A percentile compares a stretch with the other conserved stretches of the same genome.
Conservation (phyloP, 2,888 invertebrate genomes). For the Microchrysa polita region DNA sequence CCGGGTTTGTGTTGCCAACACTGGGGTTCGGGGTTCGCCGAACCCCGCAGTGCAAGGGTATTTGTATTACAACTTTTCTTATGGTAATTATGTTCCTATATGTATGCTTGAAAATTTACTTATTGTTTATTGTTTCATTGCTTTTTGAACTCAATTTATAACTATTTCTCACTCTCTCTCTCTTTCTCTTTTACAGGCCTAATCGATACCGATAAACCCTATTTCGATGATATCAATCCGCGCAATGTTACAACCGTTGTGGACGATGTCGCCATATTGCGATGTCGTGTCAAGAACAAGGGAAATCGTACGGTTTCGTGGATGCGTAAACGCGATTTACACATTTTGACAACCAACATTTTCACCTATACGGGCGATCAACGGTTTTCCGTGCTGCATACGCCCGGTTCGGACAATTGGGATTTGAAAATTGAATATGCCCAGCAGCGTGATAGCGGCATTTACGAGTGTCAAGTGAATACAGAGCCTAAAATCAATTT, state of each 20-base stretch:
- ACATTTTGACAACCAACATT: constrained; percentile 85
- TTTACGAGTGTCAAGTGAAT: constrained; percentile 90
- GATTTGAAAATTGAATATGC: constrained; percentile 85
- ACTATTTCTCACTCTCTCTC: not conserved
- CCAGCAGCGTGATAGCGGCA: constrained; percentile 83
- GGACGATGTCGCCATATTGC: constrained; percentile 81
- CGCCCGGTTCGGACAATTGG: constrained; percentile 87
- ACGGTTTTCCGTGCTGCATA: constrained; percentile 84
- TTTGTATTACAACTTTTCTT: too few relatives aligned
- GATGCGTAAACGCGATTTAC: constrained; percentile 68
- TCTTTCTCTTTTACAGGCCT: constrained; percentile 49
- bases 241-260: constrained; percentile 86
- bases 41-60: too few relatives aligned
- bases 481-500: constrained; percentile 90
- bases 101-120: too few relatives aligned
- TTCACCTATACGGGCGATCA: constrained; percentile 90
- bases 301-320: constrained; percentile 80
- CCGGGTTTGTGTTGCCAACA: too few relatives aligned
- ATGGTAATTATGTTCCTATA: too few relatives aligned
- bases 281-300: constrained; percentile 86
- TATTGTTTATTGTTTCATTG: too few relatives aligned
- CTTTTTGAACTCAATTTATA: too few relatives aligned
- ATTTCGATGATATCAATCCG: constrained; percentile 85
- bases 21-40: too few relatives aligned
- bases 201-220: constrained; percentile 70